phyloP scores from a whole-genome alignment of 2,113 vertebrate species.

The Chionodraco myersi region DNA sequence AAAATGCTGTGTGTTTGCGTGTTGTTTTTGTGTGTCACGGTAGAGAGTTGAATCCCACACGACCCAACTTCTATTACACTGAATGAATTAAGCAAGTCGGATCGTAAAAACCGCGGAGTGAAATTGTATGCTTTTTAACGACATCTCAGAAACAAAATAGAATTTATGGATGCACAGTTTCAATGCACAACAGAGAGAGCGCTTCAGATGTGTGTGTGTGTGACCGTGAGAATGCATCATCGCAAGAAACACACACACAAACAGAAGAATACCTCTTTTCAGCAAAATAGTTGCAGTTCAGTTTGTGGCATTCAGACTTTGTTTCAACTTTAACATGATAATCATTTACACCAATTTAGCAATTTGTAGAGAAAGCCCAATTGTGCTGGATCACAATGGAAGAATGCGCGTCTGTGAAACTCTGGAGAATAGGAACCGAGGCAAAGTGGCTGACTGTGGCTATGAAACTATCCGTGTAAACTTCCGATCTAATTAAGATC shows the following conservation, averaged over 20 bases:
- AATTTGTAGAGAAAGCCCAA: slow-evolving; percentile 45
- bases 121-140: slow-evolving; percentile 40
- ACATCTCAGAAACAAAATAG: slow-evolving; percentile 30
- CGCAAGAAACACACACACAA: slow-evolving; percentile 27
- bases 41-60: not conserved
- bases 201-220: slow-evolving; percentile 18
- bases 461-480: slow-evolving; percentile 50
- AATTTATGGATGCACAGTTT: slow-evolving; percentile 15
- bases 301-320: slow-evolving; percentile 42
- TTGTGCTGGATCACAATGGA: slow-evolving; percentile 29
- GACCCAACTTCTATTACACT: slow-evolving; percentile 29
- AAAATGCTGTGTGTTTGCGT: not conserved
- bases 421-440: slow-evolving; percentile 17
- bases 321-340: slow-evolving; percentile 52
- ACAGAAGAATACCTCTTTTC: slow-evolving; percentile 37
- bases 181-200: not conserved
- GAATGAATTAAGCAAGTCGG: slow-evolving; percentile 49
- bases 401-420: slow-evolving; percentile 35
- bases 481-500: slow-evolving; percentile 69
- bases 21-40: not conserved
- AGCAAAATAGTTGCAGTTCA: slow-evolving; percentile 25
- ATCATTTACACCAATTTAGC: slow-evolving; percentile 63
- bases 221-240: slow-evolving; percentile 37
- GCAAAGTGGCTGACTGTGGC: slow-evolving; percentile 17
- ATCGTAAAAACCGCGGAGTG: slow-evolving; percentile 24